A percentile compares a stretch with the other conserved stretches of the same genome.
Evolutionary conservation across 2,888 invertebrate species (phyloP).

Genomic region (Temnothorax unifasciatus): DNA sequence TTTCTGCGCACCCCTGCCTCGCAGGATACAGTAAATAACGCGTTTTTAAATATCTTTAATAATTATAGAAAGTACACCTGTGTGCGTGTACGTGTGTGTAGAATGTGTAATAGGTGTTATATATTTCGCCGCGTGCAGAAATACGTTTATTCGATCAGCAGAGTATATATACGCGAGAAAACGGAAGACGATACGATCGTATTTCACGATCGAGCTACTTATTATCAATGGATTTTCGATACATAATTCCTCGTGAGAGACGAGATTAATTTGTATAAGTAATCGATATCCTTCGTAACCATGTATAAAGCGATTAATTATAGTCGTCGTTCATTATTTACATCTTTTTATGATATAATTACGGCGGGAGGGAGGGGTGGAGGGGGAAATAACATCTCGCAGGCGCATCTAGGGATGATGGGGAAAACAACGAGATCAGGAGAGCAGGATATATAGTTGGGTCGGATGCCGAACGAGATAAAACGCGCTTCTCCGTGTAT

Average conservation of each 20-base stretch:
- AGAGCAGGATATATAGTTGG: neutral
- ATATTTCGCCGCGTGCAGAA: neutral
- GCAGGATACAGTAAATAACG: neutral
- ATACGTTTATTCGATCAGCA: neutral
- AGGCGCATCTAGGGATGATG: neutral
- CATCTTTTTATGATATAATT: constrained; percentile 4
- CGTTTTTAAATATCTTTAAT: constrained; percentile 9
- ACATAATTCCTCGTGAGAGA: neutral
- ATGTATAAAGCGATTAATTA: neutral
- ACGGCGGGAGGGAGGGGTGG: neutral
- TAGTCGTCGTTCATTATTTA: neutral
- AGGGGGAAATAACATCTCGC: neutral
- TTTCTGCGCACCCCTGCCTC: neutral
- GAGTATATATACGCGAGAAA: neutral
- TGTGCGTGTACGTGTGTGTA: constrained; percentile 6
- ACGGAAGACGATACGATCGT: neutral
- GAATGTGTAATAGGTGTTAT: constrained; percentile 7
- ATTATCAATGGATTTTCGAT: neutral
- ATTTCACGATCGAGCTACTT: neutral
- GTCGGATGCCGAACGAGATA: neutral
- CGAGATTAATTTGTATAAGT: constrained; percentile 8
- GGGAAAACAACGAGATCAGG: constrained; percentile 9
- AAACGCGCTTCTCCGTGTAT: too few species aligned
- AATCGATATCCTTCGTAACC: neutral
- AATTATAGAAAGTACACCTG: constrained; percentile 17